Conservation (phyloP, 2,888 invertebrate species). For the Lapara coniferarum region DNA sequence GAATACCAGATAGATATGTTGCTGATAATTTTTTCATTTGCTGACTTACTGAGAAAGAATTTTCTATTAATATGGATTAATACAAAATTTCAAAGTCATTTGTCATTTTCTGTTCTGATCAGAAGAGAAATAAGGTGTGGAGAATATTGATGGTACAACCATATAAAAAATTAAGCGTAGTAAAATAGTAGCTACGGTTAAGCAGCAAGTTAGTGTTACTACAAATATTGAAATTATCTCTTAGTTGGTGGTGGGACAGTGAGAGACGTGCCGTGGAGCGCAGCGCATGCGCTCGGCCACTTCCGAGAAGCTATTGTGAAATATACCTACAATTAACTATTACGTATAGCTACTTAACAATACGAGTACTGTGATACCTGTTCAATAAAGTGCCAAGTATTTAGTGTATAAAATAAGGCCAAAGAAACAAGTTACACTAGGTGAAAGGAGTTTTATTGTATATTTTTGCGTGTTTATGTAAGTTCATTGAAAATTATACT, state of each 20-base stretch:
- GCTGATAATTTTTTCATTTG: no score
- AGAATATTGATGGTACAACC: no score
- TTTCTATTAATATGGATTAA: no score
- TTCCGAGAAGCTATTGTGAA: slow-evolving; percentile 39
- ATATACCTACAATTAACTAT: slow-evolving; percentile 17
- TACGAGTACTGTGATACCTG: slow-evolving; percentile 43
- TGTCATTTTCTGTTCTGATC: no score
- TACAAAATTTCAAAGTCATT: no score
- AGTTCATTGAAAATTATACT: slow-evolving; percentile 55
- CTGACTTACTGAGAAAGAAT: no score
- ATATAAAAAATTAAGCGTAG: no score
- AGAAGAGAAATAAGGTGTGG: no score
- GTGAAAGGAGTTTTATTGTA: slow-evolving; percentile 54
- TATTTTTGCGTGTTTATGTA: slow-evolving; percentile 59
- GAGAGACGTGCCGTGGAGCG: slow-evolving; percentile 71
- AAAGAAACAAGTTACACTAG: slow-evolving; percentile 47
- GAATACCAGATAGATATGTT: no score
- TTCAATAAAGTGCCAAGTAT: slow-evolving; percentile 57
- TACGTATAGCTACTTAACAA: slow-evolving; percentile 30
- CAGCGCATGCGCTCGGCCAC: slow-evolving; percentile 66
- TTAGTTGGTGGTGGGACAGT: slow-evolving; percentile 53
- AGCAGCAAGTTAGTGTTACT: slow-evolving; percentile 41
- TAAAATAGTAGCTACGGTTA: slow-evolving; percentile 27
- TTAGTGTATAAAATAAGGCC: slow-evolving; percentile 52
- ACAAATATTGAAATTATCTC: slow-evolving; percentile 52